Base-by-base conservation (phyloP, 2,888 invertebrate genomes). In the Cantharis rustica region DNA sequence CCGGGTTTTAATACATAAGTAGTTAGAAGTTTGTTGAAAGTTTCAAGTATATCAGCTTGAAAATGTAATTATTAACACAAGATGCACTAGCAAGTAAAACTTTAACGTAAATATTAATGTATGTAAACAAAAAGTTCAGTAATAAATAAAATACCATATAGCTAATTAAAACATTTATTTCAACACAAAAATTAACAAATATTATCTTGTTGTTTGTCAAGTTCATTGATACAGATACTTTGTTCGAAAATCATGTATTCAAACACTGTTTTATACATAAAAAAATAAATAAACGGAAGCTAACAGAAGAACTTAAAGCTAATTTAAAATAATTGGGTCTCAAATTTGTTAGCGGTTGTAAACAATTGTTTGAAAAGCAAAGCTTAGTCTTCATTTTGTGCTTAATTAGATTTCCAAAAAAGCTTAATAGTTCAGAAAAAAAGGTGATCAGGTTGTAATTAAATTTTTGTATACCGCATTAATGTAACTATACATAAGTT, bases 61-160 rank as follows among this genome's bases (percentile, higher is more conserved):
- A 71, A 17, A 64, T 66, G 64, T 63, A 71, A 64, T 71, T 71
- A 31, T 27, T 71, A 31, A 31, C 61, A 64, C 16, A 64, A 27
- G 16, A 71, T 64, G 64, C 63, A 64, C 16, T 71, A 26, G 23
- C 26, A 31, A 71, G 71, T 71, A 64, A 63, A 64, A 31, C 63
- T n/a, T 71, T 61, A 62, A 71, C 61, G 70, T 16, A 23, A 71
- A 62, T 62, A 61, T 71, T 61, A 20, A 66, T 20, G 17, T 66
- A 23, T 66, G 47, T 47, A 47, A 47, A 47, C 47, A 47, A n/a
- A 47, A 47, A 47, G n/a, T 47, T 47, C 7, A 7, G n/a, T 47
- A n/a, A 47, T 47, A 47, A 47, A n/a, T 47, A 47, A 47, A 47
- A 7, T n/a, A 47, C n/a, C 9, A n/a, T 47, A 47, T 47, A 7